phyloP scores from a whole-genome alignment of 2,113 vertebrate species.

The Microtus oregoni region DNA sequence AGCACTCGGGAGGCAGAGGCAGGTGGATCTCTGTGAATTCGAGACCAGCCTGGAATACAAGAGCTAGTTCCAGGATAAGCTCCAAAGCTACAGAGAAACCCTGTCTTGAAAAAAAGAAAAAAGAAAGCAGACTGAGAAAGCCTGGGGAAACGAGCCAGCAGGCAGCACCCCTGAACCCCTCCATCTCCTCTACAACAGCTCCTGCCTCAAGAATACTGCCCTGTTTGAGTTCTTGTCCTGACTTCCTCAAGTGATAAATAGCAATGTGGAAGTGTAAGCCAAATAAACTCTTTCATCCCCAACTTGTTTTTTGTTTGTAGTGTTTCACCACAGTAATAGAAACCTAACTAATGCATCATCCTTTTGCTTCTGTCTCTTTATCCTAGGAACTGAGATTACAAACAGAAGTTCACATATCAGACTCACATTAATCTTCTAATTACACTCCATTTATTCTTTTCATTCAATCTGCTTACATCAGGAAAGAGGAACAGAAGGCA shows the following conservation, averaged over 20 bases:
- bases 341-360: not conserved
- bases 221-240: not conserved
- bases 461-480: not conserved
- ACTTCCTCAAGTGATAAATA: not conserved
- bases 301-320: not conserved
- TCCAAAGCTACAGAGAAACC: too few relatives aligned
- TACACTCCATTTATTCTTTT: not conserved
- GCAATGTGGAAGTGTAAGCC: not conserved
- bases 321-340: not conserved
- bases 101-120: too few relatives aligned
- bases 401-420: too few relatives aligned
- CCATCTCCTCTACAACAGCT: not conserved
- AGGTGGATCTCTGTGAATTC: too few relatives aligned
- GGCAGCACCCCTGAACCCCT: not conserved
- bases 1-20: too few relatives aligned
- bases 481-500: not conserved
- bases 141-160: not conserved
- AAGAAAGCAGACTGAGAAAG: not conserved
- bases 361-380: too few relatives aligned
- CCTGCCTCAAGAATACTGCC: not conserved
- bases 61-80: too few relatives aligned
- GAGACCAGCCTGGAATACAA: too few relatives aligned
- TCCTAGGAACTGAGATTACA: not conserved
- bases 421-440: not conserved
- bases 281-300: fast-evolving